A percentile compares a stretch with the other conserved stretches of the same genome.
Evolutionary conservation across 2,888 invertebrate species (phyloP).

Genomic region (Thecocarcelia acutangulata): DNA sequence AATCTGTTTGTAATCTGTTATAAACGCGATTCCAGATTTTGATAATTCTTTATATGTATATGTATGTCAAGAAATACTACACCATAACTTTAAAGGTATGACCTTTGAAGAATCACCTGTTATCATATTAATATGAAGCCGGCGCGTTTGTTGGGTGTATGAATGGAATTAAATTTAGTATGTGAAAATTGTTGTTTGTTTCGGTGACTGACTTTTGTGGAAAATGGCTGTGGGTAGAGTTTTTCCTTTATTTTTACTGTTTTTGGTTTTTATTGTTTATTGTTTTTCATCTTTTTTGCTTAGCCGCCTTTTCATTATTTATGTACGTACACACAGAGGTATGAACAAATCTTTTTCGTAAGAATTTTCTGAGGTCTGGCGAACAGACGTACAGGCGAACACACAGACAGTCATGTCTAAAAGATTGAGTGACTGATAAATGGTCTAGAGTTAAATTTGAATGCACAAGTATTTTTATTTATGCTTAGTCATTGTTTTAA

Average conservation of each 20-base stretch:
- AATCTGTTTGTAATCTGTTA: too few species aligned
- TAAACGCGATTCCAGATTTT: too few species aligned
- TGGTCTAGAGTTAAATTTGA: slow-evolving; percentile 14
- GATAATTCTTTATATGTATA: too few species aligned
- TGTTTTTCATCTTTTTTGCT: neutral
- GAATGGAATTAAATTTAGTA: too few species aligned
- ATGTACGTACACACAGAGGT: too few species aligned
- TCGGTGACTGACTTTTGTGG: neutral
- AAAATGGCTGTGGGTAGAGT: slow-evolving; percentile 7
- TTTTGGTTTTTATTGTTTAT: slow-evolving; percentile 18
- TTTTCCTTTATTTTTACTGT: neutral
- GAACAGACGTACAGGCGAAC: neutral
- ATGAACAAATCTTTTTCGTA: neutral
- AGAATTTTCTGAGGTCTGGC: neutral
- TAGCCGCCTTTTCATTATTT: slow-evolving; percentile 3
- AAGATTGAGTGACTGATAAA: slow-evolving; percentile 6
- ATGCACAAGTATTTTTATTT: slow-evolving; percentile 11
- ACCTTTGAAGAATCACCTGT: too few species aligned
- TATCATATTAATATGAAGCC: too few species aligned
- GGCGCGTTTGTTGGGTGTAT: too few species aligned
- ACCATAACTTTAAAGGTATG: too few species aligned
- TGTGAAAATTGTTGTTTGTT: too few species aligned
- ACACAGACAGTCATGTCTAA: neutral
- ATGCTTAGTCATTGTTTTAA: slow-evolving; percentile 37
- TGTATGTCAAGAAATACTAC: too few species aligned